These are phyloP conservation scores for Pteria penguin DNA, from an alignment of 2,888 invertebrate species.

Conservation along the genomic window DNA sequence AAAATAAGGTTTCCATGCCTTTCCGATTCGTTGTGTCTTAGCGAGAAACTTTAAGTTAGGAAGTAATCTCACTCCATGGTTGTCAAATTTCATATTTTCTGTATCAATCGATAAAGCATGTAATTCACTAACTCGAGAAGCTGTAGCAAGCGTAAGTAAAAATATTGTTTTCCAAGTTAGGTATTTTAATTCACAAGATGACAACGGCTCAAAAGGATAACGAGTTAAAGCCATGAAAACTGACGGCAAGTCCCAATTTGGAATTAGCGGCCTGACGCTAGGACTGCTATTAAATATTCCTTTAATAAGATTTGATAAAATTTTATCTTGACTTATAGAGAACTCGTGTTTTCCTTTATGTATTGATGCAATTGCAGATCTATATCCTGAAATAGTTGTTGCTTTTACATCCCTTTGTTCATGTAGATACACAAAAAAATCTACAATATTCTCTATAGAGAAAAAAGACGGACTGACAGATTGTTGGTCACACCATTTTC, in stretches of 20 bases:
- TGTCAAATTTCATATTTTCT: conserved; percentile 6
- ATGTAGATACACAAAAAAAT: conserved; percentile 28
- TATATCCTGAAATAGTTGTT: conserved; percentile 25
- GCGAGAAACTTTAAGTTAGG: conserved; percentile 21
- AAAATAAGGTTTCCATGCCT: conserved; percentile 17
- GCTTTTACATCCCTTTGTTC: not conserved
- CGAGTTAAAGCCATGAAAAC: not conserved
- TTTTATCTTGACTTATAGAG: conserved; percentile 3
- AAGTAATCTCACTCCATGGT: conserved; percentile 15
- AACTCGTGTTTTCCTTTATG: not conserved
- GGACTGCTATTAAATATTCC: conserved; percentile 19
- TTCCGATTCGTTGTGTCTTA: conserved; percentile 22
- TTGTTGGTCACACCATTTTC: conserved; percentile 45
- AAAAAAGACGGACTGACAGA: conserved; percentile 42
- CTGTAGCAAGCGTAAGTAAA: conserved; percentile 15
- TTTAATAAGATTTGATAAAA: conserved; percentile 14
- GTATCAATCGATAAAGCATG: conserved; percentile 20
- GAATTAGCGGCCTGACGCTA: conserved; percentile 9
- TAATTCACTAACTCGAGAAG: conserved; percentile 22
- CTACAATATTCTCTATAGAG: conserved; percentile 34
- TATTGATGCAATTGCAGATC: conserved; percentile 15
- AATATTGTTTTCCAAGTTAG: conserved; percentile 11
- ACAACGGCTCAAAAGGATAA: conserved; percentile 7
- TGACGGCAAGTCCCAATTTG: conserved; percentile 29
- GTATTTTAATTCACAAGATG: not conserved